A percentile compares a stretch with the other conserved stretches of the same genome.
Conservation (phyloP, 37 sponge, comb jelly and placozoan species). For the Diacarnus erythraeanus region DNA sequence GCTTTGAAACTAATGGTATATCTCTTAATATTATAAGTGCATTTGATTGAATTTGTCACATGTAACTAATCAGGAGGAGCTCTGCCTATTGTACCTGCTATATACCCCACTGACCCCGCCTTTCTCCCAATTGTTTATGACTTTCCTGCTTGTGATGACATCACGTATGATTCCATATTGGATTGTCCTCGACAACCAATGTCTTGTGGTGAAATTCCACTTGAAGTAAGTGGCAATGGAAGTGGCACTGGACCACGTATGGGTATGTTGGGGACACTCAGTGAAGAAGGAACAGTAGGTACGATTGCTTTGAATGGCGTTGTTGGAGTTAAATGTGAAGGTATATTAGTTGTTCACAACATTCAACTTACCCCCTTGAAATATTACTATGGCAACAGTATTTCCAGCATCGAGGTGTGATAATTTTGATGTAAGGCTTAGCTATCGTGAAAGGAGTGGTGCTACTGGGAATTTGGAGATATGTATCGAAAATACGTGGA, state of each 20-base stretch:
- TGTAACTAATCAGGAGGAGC: background rate
- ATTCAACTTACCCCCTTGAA: background rate
- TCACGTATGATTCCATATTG: background rate
- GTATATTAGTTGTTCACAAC: background rate
- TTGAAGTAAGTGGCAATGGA: background rate
- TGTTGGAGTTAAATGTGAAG: background rate
- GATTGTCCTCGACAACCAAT: background rate
- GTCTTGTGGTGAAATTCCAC: background rate
- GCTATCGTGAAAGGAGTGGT: background rate
- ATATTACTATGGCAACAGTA: background rate
- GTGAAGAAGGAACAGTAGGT: background rate
- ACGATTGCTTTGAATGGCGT: background rate
- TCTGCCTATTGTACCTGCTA: background rate
- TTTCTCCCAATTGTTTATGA: background rate
- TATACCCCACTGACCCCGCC: background rate
- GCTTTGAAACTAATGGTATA: background rate
- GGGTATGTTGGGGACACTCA: background rate
- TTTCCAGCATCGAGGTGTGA: background rate
- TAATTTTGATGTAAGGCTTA: background rate
- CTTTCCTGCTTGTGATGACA: background rate
- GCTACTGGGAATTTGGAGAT: conserved; percentile 1
- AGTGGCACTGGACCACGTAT: background rate
- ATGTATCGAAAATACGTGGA: background rate
- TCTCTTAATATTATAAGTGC: no score
- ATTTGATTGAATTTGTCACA: background rate